These are phyloP conservation scores for Melanophora roralis DNA, from an alignment of 2,888 invertebrate genomes.

Conservation along the genomic window DNA sequence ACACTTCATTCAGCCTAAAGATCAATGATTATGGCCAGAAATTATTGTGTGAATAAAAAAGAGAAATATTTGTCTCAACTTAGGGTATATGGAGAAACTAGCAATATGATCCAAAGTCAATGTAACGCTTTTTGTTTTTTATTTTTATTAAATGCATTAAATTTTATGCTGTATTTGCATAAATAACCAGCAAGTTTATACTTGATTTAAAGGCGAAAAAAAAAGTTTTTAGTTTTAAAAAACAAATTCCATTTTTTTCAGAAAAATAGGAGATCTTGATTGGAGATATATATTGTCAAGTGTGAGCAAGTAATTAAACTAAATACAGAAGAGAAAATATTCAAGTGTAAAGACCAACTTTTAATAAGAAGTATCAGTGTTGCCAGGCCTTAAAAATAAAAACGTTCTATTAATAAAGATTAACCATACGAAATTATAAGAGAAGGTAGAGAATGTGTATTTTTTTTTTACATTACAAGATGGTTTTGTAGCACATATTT, in stretches of 20 bases:
- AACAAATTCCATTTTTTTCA: slow-evolving; percentile 23
- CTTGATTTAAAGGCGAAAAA: neutral
- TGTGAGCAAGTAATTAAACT: slow-evolving; percentile 19
- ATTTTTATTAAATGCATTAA: slow-evolving; percentile 1
- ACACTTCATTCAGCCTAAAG: slow-evolving; percentile 37
- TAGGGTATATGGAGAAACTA: slow-evolving; percentile 24
- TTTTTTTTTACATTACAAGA: too few species aligned
- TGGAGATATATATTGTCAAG: slow-evolving; percentile 20
- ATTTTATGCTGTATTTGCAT: slow-evolving; percentile 13
- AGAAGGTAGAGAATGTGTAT: too few species aligned
- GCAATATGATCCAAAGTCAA: slow-evolving; percentile 48
- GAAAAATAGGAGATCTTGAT: neutral
- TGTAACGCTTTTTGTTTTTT: slow-evolving; percentile 25
- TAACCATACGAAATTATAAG: too few species aligned
- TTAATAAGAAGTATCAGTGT: too few species aligned
- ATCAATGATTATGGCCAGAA: slow-evolving; percentile 44
- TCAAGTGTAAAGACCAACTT: too few species aligned
- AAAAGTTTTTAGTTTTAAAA: neutral
- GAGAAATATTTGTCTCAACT: neutral
- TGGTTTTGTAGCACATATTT: too few species aligned
- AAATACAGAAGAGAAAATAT: neutral
- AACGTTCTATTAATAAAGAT: too few species aligned
- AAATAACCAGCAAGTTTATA: neutral
- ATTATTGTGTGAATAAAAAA: slow-evolving; percentile 31
- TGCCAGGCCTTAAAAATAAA: too few species aligned